These are phyloP conservation scores for Aspidiotus destructor DNA, from an alignment of 2,888 invertebrate species.

Conservation along the genomic window DNA sequence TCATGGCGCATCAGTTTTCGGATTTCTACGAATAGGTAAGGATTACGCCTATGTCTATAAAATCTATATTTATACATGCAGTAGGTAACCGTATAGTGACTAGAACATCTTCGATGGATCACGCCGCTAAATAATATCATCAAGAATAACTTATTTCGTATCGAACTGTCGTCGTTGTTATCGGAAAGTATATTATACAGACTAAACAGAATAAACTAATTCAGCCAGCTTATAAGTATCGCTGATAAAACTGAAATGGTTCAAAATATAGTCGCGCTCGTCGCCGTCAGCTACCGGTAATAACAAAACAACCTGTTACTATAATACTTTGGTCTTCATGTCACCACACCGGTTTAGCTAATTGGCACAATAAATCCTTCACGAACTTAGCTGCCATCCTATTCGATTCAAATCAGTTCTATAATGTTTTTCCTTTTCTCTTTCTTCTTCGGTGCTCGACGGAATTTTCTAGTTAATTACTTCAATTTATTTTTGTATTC, in stretches of 20 bases:
- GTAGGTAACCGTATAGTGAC: too few relatives aligned
- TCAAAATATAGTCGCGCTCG: conserved; percentile 16
- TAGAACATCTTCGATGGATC: too few relatives aligned
- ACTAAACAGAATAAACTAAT: too few relatives aligned
- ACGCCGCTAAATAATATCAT: too few relatives aligned
- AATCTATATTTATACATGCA: too few relatives aligned
- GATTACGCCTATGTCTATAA: too few relatives aligned
- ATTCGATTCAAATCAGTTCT: conserved; percentile 29
- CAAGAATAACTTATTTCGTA: too few relatives aligned
- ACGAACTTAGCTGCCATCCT: conserved; percentile 16
- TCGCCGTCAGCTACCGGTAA: conserved; percentile 30
- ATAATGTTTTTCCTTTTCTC: conserved; percentile 14
- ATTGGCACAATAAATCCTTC: conserved; percentile 32
- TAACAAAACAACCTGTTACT: conserved; percentile 30
- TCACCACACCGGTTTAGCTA: conserved; percentile 32
- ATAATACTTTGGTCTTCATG: conserved; percentile 31
- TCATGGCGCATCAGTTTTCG: too few relatives aligned
- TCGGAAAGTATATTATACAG: too few relatives aligned
- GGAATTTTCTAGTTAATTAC: conserved; percentile 24
- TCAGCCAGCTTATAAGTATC: conserved; percentile 17
- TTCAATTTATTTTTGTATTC: conserved; percentile 22
- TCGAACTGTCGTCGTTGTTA: too few relatives aligned
- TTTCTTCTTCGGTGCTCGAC: background rate
- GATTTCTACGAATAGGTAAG: too few relatives aligned
- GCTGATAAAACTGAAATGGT: conserved; percentile 14